phyloP scores from a whole-genome alignment of 2,113 vertebrate genomes.

The Callipepla californica region DNA sequence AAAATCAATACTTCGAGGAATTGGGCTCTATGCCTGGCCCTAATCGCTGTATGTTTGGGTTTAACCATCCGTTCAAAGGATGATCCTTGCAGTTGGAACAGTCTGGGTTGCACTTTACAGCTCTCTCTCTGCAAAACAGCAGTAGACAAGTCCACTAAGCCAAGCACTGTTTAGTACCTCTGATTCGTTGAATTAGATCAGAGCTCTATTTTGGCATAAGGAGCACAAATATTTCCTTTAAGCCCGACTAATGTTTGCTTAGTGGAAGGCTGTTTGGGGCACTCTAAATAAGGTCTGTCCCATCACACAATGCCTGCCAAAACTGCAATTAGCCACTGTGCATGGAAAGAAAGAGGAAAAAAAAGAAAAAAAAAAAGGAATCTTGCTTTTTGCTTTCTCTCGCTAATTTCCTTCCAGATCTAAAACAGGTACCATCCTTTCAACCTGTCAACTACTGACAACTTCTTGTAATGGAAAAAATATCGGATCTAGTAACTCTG shows the following conservation, averaged over 20 bases:
- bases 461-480: not conserved
- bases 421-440: conserved; percentile 54
- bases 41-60: conserved; percentile 47
- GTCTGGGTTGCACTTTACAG: conserved; percentile 28
- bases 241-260: conserved; percentile 53
- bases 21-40: conserved; percentile 28
- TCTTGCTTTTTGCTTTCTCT: not conserved
- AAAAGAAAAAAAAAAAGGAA: not conserved
- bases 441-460: not conserved
- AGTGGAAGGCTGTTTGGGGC: conserved; percentile 1
- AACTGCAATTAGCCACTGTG: conserved; percentile 7
- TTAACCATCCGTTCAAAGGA: conserved; percentile 34
- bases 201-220: conserved; percentile 19
- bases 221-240: conserved; percentile 34
- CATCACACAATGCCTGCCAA: conserved; percentile 18
- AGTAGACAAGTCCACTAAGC: not conserved
- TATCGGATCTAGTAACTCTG: not conserved
- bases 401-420: conserved; percentile 30
- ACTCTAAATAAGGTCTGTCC: conserved; percentile 39
- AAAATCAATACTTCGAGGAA: conserved; percentile 60
- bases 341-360: not conserved
- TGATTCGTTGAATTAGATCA: not conserved
- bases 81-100: conserved; percentile 28
- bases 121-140: not conserved
- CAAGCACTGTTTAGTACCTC: not conserved